Conservation (phyloP, 53 echinoderm and acorn worm species). For the Paelopatides confundens region DNA sequence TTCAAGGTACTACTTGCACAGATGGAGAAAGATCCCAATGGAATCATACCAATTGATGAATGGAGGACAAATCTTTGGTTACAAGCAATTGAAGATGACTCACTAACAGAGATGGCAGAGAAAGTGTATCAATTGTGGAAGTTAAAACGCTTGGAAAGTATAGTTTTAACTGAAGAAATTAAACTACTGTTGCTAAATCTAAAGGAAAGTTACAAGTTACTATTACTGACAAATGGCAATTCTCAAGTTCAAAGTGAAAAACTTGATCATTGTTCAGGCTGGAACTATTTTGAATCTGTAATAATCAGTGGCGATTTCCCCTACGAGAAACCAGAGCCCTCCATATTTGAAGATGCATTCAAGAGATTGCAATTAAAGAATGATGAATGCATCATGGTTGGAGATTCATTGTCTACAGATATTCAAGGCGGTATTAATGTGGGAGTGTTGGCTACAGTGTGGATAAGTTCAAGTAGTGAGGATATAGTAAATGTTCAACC, state of each 20-base stretch:
- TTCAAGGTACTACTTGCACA: conserved; percentile 69
- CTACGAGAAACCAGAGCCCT: conserved; percentile 85
- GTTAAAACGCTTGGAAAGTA: conserved; percentile 75
- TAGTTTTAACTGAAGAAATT: conserved; percentile 80
- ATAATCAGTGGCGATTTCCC: conserved; percentile 92
- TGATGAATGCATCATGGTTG: conserved; percentile 84
- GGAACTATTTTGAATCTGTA: conserved; percentile 87
- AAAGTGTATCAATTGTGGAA: conserved; percentile 87
- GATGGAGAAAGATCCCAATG: conserved; percentile 82
- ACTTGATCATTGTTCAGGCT: conserved; percentile 76
- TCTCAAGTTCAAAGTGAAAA: conserved; percentile 88
- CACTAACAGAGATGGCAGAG: conserved; percentile 54
- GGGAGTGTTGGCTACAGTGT: conserved; percentile 74
- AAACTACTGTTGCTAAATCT: conserved; percentile 65
- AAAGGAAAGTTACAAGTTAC: conserved; percentile 76
- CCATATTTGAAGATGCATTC: conserved; percentile 88
- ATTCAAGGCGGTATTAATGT: conserved; percentile 93
- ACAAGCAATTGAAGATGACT: conserved; percentile 75
- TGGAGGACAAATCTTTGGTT: conserved; percentile 95
- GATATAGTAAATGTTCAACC: conserved; percentile 67
- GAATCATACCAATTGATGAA: conserved; percentile 77
- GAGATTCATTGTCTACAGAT: conserved; percentile 90
- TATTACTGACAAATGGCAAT: conserved; percentile 88
- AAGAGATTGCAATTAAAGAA: conserved; percentile 64
- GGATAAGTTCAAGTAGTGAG: conserved; percentile 75